Evolutionary conservation across 1,140 invertebrate species (phyloP), one percentile per base, ranked within the genome.

Genomic region (Procambarus clarkii): DNA sequence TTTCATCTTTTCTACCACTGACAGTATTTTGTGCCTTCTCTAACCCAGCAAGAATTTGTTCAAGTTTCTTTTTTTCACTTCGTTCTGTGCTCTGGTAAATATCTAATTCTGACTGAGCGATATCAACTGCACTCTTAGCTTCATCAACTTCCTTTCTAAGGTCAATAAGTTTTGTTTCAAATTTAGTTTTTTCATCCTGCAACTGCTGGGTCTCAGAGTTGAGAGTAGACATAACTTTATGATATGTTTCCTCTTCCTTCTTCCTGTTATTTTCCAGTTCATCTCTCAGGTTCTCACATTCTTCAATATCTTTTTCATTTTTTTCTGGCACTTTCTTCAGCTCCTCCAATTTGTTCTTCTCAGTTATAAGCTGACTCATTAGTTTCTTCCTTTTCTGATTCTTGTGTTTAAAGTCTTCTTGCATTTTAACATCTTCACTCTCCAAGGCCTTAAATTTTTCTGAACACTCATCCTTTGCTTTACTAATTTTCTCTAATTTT

Each of bases 91-190:
- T 97, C 48, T 96, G 95, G 88, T 97, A 97, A 44, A 98, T 95
- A 94, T 98, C 97, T 5, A 98, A 94, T 94, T 98, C 97, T 0
- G 97, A 97, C 93, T 98, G 96, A 0, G 97, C 96, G 24, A 99
- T 94, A 93, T 97, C 96, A 87, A 96, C 60, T 0, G 54, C 95
- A 4, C 97, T 96, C 93, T 97, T 97, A 0, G 96, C 96, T 94
- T 97, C 96, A 94, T 98, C 96, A 0, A 97, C 96, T 44, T 95
- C 95, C 92, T 96, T 96, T 93, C 96, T 94, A 91, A 93, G 81
- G n/a, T 90, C 92, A 86, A 93, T 93, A 15, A 94, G 93, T 69
- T 93, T 71, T 46, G 88, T 94, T 88, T 94, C 94, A 82, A 92
- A 90, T 71, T 94, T 94, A 78, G 94, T 94, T 91, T 95, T 95